Conservation (phyloP, 2,797 vertebrate genomes). For the Leucoraja ocellata region DNA sequence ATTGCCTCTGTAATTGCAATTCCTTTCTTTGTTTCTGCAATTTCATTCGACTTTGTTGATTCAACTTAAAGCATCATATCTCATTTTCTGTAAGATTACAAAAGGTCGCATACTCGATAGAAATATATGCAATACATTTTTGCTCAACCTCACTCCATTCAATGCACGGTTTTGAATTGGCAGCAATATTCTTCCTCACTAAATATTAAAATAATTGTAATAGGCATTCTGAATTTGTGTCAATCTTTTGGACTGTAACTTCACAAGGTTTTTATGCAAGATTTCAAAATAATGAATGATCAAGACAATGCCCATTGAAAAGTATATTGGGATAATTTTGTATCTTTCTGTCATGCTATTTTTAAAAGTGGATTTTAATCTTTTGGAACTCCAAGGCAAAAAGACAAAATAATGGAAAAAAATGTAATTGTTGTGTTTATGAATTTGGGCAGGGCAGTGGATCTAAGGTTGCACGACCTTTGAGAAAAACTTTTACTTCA, state of each 20-base stretch:
- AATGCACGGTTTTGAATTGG: background rate
- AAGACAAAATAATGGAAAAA: background rate
- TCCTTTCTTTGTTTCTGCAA: background rate
- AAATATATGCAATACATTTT: background rate
- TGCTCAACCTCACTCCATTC: background rate
- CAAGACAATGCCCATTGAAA: background rate
- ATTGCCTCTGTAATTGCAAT: background rate
- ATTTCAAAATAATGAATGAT: background rate
- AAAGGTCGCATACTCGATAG: background rate
- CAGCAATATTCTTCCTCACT: background rate
- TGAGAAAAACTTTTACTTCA: background rate
- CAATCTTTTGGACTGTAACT: background rate
- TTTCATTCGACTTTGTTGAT: background rate
- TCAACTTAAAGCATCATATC: background rate
- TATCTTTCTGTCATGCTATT: background rate
- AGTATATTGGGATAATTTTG: background rate
- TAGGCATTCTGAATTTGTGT: background rate
- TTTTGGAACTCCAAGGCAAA: background rate
- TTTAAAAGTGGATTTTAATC: background rate
- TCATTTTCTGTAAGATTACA: background rate
- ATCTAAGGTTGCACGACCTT: background rate
- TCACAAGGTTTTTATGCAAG: background rate
- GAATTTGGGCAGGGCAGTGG: background rate
- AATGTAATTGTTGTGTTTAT: background rate
- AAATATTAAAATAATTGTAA: background rate